Percentiles rank a stretch among this genome's conserved stretches.
Conservation (phyloP, 2,888 invertebrate genomes). For the Ochlodes sylvanus region DNA sequence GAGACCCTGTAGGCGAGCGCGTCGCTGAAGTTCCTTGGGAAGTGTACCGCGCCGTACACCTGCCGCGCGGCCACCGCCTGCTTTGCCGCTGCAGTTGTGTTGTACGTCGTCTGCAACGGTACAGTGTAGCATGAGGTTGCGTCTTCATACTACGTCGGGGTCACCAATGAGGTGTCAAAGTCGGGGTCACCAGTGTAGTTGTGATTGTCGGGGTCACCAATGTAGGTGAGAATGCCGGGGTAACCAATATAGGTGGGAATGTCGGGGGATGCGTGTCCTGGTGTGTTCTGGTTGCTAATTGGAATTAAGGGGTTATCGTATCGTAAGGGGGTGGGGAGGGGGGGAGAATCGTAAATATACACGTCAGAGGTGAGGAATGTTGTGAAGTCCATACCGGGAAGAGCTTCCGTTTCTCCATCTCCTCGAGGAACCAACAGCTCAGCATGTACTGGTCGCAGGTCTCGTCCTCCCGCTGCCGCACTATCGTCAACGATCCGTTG, state of each 20-base stretch:
- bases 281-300: too few species aligned
- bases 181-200: too few species aligned
- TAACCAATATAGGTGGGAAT: too few species aligned
- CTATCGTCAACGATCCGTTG: conserved; percentile 59
- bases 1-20: conserved; percentile 85
- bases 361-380: too few species aligned
- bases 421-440: conserved; percentile 77
- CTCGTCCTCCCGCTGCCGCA: conserved; percentile 61
- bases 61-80: conserved; percentile 57
- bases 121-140: background rate
- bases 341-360: too few species aligned
- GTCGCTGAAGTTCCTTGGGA: conserved; percentile 89
- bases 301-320: too few species aligned
- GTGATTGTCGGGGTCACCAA: too few species aligned
- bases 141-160: too few species aligned
- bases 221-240: too few species aligned
- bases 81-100: conserved; percentile 63
- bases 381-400: conserved; percentile 53
- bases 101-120: conserved; percentile 62
- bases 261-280: too few species aligned
- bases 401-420: conserved; percentile 68
- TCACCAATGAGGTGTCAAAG: too few species aligned
- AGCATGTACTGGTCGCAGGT: conserved; percentile 71
- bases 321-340: too few species aligned
- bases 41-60: conserved; percentile 85